Evolutionary conservation across 2,888 invertebrate species (phyloP).

Genomic region (Ornithoptera alexandrae): DNA sequence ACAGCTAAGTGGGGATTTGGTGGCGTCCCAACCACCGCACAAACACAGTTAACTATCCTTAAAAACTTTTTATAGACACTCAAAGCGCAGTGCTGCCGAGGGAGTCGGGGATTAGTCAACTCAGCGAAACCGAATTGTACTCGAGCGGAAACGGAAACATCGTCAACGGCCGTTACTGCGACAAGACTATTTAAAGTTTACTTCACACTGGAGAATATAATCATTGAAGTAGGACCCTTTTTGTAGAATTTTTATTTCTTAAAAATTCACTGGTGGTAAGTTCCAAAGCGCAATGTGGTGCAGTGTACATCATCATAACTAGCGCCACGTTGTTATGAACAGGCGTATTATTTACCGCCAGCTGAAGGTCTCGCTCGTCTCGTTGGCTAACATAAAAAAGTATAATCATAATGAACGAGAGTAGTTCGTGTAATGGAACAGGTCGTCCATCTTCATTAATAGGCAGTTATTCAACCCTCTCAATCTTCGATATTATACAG

Average conservation of each 20-base stretch:
- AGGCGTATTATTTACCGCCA: too few relatives aligned
- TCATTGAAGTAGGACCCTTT: too few relatives aligned
- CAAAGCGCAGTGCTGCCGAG: slow-evolving; percentile 7
- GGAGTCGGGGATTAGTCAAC: slow-evolving; percentile 9
- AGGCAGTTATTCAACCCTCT: slow-evolving; percentile 30
- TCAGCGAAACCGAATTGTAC: slow-evolving; percentile 12
- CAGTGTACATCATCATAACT: too few relatives aligned
- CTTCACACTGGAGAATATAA: neutral
- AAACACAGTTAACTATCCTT: slow-evolving; percentile 18
- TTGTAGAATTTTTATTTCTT: too few relatives aligned
- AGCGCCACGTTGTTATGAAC: too few relatives aligned
- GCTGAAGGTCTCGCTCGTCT: too few relatives aligned
- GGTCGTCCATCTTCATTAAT: slow-evolving; percentile 41
- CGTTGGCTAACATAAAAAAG: too few relatives aligned
- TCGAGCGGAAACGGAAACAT: neutral
- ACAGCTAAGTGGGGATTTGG: slow-evolving; percentile 14
- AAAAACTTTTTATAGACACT: slow-evolving; percentile 26
- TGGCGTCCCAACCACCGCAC: slow-evolving; percentile 5
- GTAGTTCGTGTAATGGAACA: slow-evolving; percentile 21
- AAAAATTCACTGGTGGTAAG: too few relatives aligned
- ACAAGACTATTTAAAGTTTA: too few relatives aligned
- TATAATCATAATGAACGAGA: neutral
- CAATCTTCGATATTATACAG: slow-evolving; percentile 18
- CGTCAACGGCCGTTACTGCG: neutral
- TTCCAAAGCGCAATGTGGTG: neutral